These are phyloP conservation scores for Dolichopus griseipennis DNA, from an alignment of 2,888 invertebrate species.

Conservation along the genomic window DNA sequence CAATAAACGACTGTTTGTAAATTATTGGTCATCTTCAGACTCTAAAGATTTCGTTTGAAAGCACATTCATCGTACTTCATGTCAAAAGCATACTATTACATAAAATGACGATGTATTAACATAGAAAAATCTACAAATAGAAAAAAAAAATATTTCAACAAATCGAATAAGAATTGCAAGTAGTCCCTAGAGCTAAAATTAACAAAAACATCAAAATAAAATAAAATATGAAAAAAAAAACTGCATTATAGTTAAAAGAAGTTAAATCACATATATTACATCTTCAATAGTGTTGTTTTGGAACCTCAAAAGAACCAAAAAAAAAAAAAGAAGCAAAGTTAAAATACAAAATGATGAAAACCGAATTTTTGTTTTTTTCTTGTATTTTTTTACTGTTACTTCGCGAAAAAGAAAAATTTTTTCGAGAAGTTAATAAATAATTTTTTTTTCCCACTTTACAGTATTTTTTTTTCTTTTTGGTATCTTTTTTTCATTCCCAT, in stretches of 20 bases:
- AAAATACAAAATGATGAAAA: background rate
- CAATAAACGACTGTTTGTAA: background rate
- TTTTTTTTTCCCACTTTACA: background rate
- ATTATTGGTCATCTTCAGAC: background rate
- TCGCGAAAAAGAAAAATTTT: constrained; percentile 6
- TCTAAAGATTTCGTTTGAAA: background rate
- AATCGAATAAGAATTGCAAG: background rate
- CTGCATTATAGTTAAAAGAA: background rate
- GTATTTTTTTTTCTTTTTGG: background rate
- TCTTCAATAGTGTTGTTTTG: background rate
- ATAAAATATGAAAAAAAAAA: too few relatives aligned
- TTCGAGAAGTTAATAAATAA: constrained; percentile 2
- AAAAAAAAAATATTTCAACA: background rate
- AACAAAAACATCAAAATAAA: background rate
- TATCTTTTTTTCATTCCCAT: background rate
- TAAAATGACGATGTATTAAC: background rate
- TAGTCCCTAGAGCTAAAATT: background rate
- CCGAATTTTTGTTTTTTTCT: background rate
- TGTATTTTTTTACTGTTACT: background rate
- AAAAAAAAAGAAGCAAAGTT: background rate
- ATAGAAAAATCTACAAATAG: background rate
- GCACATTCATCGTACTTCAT: background rate
- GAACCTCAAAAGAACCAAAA: background rate
- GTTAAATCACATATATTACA: background rate
- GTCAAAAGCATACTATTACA: background rate